Conservation (phyloP, 2,113 vertebrate genomes). For the Rafetus swinhoei region DNA sequence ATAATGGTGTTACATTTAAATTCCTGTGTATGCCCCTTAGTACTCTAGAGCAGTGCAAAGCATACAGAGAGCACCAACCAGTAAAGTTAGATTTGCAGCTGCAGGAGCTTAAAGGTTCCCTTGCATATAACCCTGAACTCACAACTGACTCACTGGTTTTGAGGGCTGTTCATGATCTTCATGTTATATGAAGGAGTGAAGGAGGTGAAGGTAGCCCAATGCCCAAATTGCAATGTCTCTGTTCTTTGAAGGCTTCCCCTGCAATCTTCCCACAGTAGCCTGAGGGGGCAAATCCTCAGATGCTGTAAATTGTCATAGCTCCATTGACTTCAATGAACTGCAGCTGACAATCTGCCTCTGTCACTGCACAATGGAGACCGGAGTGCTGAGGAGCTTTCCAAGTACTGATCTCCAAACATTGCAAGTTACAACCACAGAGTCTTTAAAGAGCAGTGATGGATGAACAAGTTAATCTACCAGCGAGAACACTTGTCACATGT, state of each 20-base stretch:
- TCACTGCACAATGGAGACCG: background rate
- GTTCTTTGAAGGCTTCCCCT: background rate
- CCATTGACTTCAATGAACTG: background rate
- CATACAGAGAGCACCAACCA: background rate
- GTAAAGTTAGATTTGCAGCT: background rate
- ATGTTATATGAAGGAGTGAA: background rate
- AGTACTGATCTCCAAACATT: background rate
- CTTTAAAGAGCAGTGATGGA: conserved; percentile 59
- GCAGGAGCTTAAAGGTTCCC: background rate
- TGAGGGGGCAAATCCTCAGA: background rate
- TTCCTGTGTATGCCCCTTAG: no score
- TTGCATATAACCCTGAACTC: background rate
- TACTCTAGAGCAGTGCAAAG: background rate
- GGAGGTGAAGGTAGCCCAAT: background rate
- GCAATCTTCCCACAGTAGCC: background rate
- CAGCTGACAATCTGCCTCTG: background rate
- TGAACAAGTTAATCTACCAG: conserved; percentile 63
- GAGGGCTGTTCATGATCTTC: background rate
- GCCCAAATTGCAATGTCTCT: background rate
- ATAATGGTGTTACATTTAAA: no score
- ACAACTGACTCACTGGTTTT: background rate
- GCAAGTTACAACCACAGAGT: background rate
- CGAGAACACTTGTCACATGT: conserved; percentile 4
- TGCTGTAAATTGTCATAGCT: background rate
- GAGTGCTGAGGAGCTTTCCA: background rate